Evolutionary conservation across 2,888 invertebrate species (phyloP).

Genomic region (Cepaea hortensis): DNA sequence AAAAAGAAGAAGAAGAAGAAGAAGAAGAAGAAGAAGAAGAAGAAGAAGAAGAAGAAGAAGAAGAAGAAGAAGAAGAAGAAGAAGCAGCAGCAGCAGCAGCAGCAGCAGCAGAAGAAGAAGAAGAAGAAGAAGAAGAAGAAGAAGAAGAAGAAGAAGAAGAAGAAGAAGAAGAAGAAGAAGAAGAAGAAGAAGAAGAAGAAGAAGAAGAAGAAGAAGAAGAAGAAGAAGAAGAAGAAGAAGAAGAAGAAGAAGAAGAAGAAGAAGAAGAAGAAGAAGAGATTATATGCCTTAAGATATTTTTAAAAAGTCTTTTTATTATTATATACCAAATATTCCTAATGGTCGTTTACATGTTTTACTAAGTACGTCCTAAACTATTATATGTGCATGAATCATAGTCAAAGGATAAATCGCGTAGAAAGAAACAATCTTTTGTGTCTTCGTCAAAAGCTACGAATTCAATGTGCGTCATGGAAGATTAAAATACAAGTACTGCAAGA

Average conservation of each 20-base stretch:
- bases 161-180: background rate
- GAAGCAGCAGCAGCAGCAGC: no score
- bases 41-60: background rate
- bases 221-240: slow-evolving; percentile 10
- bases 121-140: background rate
- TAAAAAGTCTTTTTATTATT: background rate
- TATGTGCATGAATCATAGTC: no score
- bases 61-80: background rate
- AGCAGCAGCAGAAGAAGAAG: no score
- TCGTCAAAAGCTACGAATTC: no score
- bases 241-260: background rate
- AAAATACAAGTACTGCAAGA: no score
- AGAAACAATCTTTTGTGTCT: no score
- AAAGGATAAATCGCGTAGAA: no score
- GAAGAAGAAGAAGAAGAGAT: background rate
- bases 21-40: background rate
- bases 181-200: background rate
- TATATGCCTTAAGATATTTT: background rate
- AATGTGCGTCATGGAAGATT: no score
- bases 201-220: background rate
- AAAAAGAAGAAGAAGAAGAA: background rate
- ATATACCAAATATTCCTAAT: background rate
- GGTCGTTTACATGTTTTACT: background rate
- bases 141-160: background rate
- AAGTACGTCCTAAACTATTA: no score